A percentile compares a stretch with the other conserved stretches of the same genome.
These are phyloP conservation scores for Takifugu flavidus DNA, from an alignment of 2,113 vertebrate species.

Conservation along the genomic window DNA sequence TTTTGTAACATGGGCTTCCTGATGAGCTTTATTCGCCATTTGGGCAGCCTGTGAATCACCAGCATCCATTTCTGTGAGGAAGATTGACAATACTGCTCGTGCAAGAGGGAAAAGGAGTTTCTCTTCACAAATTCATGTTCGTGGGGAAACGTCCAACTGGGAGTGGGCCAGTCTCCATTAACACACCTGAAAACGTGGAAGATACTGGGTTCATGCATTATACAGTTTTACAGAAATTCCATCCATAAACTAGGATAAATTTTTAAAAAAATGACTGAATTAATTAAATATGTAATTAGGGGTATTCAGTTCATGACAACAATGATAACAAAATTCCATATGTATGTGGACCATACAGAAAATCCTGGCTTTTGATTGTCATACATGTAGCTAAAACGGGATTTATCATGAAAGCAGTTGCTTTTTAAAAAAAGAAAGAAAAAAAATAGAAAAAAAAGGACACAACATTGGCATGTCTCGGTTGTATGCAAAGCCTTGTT, in stretches of 20 bases:
- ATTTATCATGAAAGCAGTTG: too few relatives aligned
- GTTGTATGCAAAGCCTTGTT: neutral
- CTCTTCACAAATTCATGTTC: slow-evolving; percentile 43
- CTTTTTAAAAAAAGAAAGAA: too few relatives aligned
- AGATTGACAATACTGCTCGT: slow-evolving; percentile 23
- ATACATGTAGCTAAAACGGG: too few relatives aligned
- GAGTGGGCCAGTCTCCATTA: slow-evolving; percentile 18
- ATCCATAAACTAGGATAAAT: too few relatives aligned
- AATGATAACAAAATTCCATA: too few relatives aligned
- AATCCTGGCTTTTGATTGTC: too few relatives aligned
- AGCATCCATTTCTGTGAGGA: slow-evolving; percentile 33
- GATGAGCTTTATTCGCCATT: slow-evolving; percentile 44
- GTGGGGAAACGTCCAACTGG: slow-evolving; percentile 5
- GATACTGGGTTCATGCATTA: neutral
- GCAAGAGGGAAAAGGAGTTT: slow-evolving; percentile 8
- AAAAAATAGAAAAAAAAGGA: too few relatives aligned
- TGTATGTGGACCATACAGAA: too few relatives aligned
- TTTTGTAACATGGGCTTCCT: slow-evolving; percentile 30
- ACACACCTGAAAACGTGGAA: slow-evolving; percentile 10
- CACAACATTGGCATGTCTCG: neutral
- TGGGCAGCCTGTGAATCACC: slow-evolving; percentile 26
- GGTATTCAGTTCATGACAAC: too few relatives aligned
- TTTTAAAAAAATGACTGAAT: too few relatives aligned
- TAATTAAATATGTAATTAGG: too few relatives aligned
- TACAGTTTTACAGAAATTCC: slow-evolving; percentile 7